Evolutionary conservation across 2,113 vertebrate genomes (phyloP).

Genomic region (Cyprinodon brontotheroides): DNA sequence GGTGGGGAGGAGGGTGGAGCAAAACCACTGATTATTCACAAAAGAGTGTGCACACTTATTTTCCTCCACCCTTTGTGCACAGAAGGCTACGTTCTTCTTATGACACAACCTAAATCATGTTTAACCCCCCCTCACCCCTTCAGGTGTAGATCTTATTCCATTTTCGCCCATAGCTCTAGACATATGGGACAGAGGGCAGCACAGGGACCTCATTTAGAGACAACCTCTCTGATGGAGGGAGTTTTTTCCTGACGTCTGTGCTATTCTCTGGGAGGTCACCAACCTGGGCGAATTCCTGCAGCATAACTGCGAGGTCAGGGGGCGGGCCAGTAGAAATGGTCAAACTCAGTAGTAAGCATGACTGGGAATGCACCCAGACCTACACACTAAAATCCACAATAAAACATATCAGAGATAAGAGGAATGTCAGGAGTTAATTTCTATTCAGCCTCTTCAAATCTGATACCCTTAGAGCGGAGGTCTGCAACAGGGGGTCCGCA

Average conservation of each 20-base stretch:
- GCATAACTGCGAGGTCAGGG: slow-evolving; percentile 61
- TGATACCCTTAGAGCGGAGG: neutral
- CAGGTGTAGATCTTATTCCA: slow-evolving; percentile 19
- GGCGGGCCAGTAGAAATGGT: slow-evolving; percentile 56
- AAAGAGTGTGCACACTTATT: slow-evolving; percentile 55
- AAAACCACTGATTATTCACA: slow-evolving; percentile 64
- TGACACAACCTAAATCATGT: slow-evolving; percentile 34
- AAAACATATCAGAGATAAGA: no score
- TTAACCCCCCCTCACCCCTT: slow-evolving; percentile 49
- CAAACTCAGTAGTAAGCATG: slow-evolving; percentile 47
- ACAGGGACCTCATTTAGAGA: slow-evolving; percentile 53
- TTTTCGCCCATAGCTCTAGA: slow-evolving; percentile 56
- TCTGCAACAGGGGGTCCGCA: no score
- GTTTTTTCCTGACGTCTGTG: slow-evolving; percentile 45
- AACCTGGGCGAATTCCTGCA: slow-evolving; percentile 64
- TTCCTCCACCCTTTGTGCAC: slow-evolving; percentile 30
- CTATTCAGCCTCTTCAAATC: neutral
- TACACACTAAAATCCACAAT: no score
- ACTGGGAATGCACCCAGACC: slow-evolving; percentile 27
- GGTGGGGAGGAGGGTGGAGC: slow-evolving; percentile 67
- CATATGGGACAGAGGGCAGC: slow-evolving; percentile 22
- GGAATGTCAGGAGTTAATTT: neutral
- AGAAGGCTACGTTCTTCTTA: slow-evolving; percentile 30
- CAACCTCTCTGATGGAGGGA: slow-evolving; percentile 53
- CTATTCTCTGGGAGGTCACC: slow-evolving; percentile 56